Percentiles rank a stretch among this genome's conserved stretches.
These are phyloP conservation scores for Mesochorus sp. DNA, from an alignment of 2,888 invertebrate genomes.

Conservation along the genomic window DNA sequence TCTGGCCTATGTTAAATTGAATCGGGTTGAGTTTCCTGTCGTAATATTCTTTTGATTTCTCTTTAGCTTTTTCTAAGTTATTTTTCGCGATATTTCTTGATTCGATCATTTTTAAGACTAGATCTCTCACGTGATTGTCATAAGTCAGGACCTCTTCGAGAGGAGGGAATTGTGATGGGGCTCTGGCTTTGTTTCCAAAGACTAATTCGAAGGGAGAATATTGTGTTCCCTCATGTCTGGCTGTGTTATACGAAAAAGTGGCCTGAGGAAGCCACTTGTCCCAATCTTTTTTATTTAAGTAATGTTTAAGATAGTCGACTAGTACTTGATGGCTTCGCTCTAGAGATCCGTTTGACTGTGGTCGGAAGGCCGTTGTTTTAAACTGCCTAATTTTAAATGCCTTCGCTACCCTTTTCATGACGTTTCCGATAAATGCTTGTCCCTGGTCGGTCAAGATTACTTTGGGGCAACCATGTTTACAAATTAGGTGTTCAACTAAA, in stretches of 20 bases:
- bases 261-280: conserved; percentile 19
- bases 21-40: conserved; percentile 17
- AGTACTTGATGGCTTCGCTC: conserved; percentile 17
- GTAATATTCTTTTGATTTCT: conserved; percentile 33
- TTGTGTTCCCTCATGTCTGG: conserved; percentile 1
- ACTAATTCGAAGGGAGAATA: conserved; percentile 6
- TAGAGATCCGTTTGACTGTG: no score
- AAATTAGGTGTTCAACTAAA: no score
- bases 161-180: background rate
- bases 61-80: conserved; percentile 4
- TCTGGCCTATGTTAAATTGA: conserved; percentile 7
- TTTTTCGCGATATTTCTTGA: background rate
- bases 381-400: conserved; percentile 2
- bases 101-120: background rate
- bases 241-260: conserved; percentile 18
- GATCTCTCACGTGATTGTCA: background rate
- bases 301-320: conserved; percentile 8
- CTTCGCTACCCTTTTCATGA: conserved; percentile 24
- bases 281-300: conserved; percentile 2
- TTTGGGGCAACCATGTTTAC: conserved; percentile 43
- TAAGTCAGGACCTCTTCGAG: background rate
- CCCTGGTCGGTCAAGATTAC: conserved; percentile 52
- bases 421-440: conserved; percentile 41
- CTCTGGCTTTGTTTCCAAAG: conserved; percentile 10
- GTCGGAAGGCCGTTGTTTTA: conserved; percentile 26